Evolutionary conservation across 2,113 vertebrate genomes (phyloP), one percentile per base, ranked within the genome.

Genomic region (Butastur rufipennis): DNA sequence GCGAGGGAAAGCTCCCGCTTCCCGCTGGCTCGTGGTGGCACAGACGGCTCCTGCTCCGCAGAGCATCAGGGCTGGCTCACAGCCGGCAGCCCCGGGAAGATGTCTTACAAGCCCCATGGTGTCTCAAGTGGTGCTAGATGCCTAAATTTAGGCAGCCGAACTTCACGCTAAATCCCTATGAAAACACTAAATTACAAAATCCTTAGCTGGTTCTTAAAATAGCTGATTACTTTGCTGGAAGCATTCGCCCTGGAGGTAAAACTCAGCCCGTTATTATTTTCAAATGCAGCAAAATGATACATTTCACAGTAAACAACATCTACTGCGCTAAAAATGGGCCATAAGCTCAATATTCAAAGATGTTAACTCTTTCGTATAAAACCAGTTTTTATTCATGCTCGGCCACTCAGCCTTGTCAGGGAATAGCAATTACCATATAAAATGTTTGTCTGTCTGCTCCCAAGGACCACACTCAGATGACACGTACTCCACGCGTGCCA

Each of bases 21-120:
- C 42, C 36, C 22, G 1, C 25, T 7, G n/a, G 62, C 38, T 53
- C 36, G 2, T 1, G 6, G 52, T 1, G 9, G n/a, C 27, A 13
- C 1, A 5, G 36, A 7, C 0, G 5, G 48, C 32, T 72, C 47
- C 61, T 13, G 61, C 72, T 50, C 20, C 4, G 6, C 62, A 9
- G 5, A 9, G 27, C 40, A 6, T 2, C 27, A 7, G 47, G 38
- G 5, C 56, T 8, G 47, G 42, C 31, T 5, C 42, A 6, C 45
- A 7, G 8, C 40, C 5, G 4, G n/a, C 55, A 70, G 77, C 63
- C 27, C 19, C 4, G 1, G 36, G 36, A 52, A 63, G 43, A 13
- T 3, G 40, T 7, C 85, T 47, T 74, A 62, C 40, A 17, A 53
- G 50, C 75, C 68, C 67, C 59, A 12, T 0, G 20, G 62, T 16